Conservation (phyloP, 2,113 vertebrate species). For the Gallinago media region DNA sequence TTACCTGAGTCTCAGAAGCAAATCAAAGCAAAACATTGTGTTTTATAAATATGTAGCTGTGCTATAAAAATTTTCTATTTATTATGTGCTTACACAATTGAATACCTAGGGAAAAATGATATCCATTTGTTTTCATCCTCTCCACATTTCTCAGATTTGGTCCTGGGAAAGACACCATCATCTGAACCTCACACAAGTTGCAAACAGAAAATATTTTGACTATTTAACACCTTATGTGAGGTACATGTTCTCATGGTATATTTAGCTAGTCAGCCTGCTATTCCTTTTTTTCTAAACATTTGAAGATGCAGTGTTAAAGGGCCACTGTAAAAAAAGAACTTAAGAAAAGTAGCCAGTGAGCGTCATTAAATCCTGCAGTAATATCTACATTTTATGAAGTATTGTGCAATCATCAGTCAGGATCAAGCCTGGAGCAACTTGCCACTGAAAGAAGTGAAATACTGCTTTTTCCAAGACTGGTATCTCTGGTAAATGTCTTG, state of each 20-base stretch:
- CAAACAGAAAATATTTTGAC: not conserved
- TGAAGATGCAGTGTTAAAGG: not conserved
- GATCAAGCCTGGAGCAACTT: not conserved
- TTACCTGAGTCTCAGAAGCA: not conserved
- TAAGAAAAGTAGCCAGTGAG: not conserved
- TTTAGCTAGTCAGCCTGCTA: not conserved
- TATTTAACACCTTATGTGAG: not conserved
- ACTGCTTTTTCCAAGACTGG: not conserved
- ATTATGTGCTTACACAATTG: not conserved
- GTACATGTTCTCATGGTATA: not conserved
- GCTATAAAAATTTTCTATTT: not conserved
- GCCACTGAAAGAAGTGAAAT: not conserved
- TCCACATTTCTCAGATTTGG: not conserved
- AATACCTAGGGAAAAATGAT: not conserved
- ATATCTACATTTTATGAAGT: not conserved
- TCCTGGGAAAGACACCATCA: not conserved
- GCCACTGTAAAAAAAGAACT: not conserved
- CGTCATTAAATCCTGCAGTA: not conserved
- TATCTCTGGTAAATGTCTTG: not conserved
- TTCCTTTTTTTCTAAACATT: not conserved
- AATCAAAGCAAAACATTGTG: not conserved
- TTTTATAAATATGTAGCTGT: not conserved
- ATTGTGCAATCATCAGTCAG: not conserved
- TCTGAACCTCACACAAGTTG: not conserved
- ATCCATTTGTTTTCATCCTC: not conserved